These are phyloP conservation scores for Sinosuthora webbiana DNA, from an alignment of 2,113 vertebrate genomes.

Conservation along the genomic window DNA sequence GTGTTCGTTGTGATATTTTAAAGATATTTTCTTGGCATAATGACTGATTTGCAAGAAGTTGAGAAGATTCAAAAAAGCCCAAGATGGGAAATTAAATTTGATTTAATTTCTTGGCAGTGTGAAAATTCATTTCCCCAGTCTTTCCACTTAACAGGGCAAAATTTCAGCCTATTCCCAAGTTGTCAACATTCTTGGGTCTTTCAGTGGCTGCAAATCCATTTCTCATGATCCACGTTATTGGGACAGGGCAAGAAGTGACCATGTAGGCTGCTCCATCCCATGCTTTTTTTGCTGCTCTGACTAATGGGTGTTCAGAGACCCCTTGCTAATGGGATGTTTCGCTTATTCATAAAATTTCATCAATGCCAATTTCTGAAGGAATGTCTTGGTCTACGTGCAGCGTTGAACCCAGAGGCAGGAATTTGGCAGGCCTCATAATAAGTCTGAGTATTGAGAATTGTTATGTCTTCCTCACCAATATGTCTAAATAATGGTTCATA, in stretches of 20 bases:
- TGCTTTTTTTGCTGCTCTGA: constrained; percentile 1
- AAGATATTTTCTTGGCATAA: constrained; percentile 37
- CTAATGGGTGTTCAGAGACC: constrained; percentile 38
- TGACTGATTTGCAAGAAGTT: neutral
- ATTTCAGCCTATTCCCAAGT: constrained; percentile 21
- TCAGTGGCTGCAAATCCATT: neutral
- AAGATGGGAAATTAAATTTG: constrained; percentile 9
- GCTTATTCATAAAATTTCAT: constrained; percentile 51
- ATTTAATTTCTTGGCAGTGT: constrained; percentile 27
- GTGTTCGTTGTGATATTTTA: neutral
- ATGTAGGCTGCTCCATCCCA: neutral
- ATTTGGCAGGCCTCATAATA: constrained; percentile 48
- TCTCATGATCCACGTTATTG: neutral
- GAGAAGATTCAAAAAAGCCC: neutral
- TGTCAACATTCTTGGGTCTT: neutral
- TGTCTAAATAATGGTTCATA: constrained; percentile 48
- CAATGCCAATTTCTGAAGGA: constrained; percentile 32
- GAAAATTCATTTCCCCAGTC: neutral
- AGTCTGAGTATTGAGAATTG: constrained; percentile 24
- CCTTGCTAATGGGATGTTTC: constrained; percentile 38
- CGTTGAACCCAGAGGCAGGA: constrained; percentile 22
- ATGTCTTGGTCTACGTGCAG: constrained; percentile 28
- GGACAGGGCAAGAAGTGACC: neutral
- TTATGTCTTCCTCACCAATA: constrained; percentile 56
- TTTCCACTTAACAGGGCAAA: neutral